Conservation (phyloP, 64 coral and sea anemone species). For the Dendronephthya gigantea region DNA sequence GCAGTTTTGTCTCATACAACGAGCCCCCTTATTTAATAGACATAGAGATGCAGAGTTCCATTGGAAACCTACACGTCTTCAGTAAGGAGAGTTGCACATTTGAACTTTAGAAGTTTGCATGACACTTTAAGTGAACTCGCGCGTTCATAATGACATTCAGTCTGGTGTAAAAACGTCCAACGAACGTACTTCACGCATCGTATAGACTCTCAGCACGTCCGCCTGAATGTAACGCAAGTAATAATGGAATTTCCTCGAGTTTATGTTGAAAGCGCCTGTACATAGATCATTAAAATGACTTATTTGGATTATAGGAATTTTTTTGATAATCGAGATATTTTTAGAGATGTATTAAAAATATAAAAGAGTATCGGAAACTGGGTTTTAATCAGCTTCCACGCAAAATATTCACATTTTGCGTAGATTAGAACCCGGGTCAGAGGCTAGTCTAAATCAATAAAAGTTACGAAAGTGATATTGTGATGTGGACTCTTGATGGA, state of each 20-base stretch:
- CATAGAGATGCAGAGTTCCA: neutral
- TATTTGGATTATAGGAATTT: neutral
- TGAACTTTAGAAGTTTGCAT: slow-evolving; percentile 4
- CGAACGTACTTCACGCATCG: neutral
- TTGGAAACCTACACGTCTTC: neutral
- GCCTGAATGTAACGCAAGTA: neutral
- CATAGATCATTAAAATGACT: neutral
- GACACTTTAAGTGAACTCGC: neutral
- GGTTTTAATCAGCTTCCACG: neutral
- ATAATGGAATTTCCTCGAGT: neutral
- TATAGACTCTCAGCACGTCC: neutral
- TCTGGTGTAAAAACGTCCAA: neutral
- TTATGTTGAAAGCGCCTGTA: neutral
- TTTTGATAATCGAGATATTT: neutral
- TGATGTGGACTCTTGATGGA: neutral
- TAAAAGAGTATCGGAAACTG: neutral
- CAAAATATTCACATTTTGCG: neutral
- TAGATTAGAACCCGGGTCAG: neutral
- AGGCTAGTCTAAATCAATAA: neutral
- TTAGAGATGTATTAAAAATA: neutral
- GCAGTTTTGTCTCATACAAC: neutral
- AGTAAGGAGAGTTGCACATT: slow-evolving; percentile 6
- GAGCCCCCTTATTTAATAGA: neutral
- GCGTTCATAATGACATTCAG: neutral
- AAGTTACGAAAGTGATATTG: neutral